Conservation (phyloP, 1,140 invertebrate species). For the Pachyrhynchus sulphureomaculatus region DNA sequence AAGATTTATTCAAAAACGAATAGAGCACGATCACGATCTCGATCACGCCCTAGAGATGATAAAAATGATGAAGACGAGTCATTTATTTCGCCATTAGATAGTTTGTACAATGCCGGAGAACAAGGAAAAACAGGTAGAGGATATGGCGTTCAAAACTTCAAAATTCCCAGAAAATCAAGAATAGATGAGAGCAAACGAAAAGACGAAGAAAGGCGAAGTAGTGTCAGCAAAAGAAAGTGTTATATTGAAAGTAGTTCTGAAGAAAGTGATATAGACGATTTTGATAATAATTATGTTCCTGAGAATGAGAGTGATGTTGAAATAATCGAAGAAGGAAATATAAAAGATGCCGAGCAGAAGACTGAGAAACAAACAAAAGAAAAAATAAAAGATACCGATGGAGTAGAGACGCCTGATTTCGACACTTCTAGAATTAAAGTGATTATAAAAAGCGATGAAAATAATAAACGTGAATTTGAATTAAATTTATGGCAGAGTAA, state of each 20-base stretch:
- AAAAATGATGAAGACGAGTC: slow-evolving; percentile 17
- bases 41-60: slow-evolving; percentile 1
- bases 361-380: not conserved
- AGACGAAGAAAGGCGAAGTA: not conserved
- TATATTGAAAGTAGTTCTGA: slow-evolving; percentile 5
- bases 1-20: slow-evolving; percentile 32
- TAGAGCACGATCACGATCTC: slow-evolving; percentile 15
- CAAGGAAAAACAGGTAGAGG: slow-evolving; percentile 52
- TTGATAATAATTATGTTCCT: not conserved
- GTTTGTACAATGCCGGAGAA: slow-evolving; percentile 57
- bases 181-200: slow-evolving; percentile 12
- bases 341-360: not conserved
- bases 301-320: slow-evolving; percentile 14
- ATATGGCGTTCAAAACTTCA: slow-evolving; percentile 63
- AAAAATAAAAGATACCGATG: not conserved
- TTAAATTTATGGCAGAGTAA: not conserved
- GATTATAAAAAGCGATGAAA: not conserved
- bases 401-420: not conserved
- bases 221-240: not conserved
- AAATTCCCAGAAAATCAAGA: slow-evolving; percentile 64
- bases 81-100: slow-evolving; percentile 55
- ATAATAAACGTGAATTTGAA: not conserved
- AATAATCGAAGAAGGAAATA: slow-evolving; percentile 1
- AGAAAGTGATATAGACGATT: slow-evolving; percentile 16
- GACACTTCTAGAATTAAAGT: slow-evolving; percentile 13